Evolutionary conservation across 2,888 invertebrate species (phyloP).

Genomic region (Dicyrtoma fusca): DNA sequence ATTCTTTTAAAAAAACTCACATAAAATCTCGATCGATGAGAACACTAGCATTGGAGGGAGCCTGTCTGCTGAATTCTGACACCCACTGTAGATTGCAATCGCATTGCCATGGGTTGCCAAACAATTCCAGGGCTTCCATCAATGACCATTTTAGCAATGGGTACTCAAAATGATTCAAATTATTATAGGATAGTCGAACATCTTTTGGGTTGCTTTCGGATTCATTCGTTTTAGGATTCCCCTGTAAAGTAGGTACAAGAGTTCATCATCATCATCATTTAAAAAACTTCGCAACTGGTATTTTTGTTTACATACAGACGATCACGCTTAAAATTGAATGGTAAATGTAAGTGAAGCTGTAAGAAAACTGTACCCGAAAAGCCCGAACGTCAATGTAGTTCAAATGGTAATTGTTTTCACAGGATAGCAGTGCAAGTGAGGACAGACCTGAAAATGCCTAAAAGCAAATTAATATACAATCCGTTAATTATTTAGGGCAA

Average conservation of each 20-base stretch:
- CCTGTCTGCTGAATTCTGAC: conserved; percentile 35
- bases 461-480: no score
- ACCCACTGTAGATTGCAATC: conserved; percentile 55
- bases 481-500: no score
- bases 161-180: conserved; percentile 48
- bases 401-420: conserved; percentile 45
- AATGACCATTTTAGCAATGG: conserved; percentile 46
- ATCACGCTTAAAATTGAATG: no score
- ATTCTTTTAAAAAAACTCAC: conserved; percentile 24
- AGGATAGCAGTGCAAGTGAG: conserved; percentile 42
- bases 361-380: conserved; percentile 47
- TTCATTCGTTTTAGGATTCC: conserved; percentile 20
- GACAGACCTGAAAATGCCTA: conserved; percentile 52
- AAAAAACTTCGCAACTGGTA: no score
- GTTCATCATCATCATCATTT: not conserved
- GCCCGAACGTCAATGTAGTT: conserved; percentile 44
- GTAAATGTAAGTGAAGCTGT: no score
- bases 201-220: conserved; percentile 45
- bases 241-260: conserved; percentile 13
- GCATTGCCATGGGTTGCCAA: conserved; percentile 49
- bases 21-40: conserved; percentile 45
- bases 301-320: no score
- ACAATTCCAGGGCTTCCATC: conserved; percentile 50
- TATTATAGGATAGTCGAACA: conserved; percentile 48
- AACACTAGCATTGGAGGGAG: conserved; percentile 41